Evolutionary conservation across 2,888 invertebrate genomes (phyloP), one percentile per base, ranked within the genome.

Genomic region (Drosophila neonasuta): DNA sequence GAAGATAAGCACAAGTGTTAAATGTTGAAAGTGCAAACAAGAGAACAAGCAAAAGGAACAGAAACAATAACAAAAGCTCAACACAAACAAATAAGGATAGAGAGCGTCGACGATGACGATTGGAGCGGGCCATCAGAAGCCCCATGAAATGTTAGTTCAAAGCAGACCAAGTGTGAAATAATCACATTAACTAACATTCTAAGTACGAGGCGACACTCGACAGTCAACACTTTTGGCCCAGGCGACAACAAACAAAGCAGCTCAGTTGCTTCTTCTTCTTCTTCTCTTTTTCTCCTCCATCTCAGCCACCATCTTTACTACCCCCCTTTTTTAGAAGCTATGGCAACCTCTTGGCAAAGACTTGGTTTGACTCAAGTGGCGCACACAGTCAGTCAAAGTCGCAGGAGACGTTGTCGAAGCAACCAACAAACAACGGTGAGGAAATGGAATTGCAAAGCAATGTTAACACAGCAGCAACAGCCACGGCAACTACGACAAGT

Each of bases 151-250:
- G 74, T 82, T 80, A 62, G 71, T 77, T 80, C 45, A 72, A 48
- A 67, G 68, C 77, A 79, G 71, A 69, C 80, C 70, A 85, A 85
- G 82, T 85, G 86, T 85, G 77, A 82, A 85, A 80, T 85, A 82
- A 85, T 82, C 80, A 80, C 74, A 82, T 82, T 85, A 82, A 77
- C 71, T 71, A 77, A 84, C 77, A 66, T 44, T 10, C 44, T 49
- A 58, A 63, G 56, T 44, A 62, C 49, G 58, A 48, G 55, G 51
- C 61, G 59, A 71, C 59, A 74, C 59, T 72, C 63, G 63, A 71
- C 54, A 60, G 61, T 56, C 61, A 65, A 73, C 69, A 72, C 59
- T 72, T 72, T 34, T 46, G 64, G 64, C 45, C 45, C 24, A 50
- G 45, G 36, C 34, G 60, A 67, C 57, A 62, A 62, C 54, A 64